Base-by-base conservation (phyloP, 1,140 invertebrate species). In the Acromyrmex heyeri region DNA sequence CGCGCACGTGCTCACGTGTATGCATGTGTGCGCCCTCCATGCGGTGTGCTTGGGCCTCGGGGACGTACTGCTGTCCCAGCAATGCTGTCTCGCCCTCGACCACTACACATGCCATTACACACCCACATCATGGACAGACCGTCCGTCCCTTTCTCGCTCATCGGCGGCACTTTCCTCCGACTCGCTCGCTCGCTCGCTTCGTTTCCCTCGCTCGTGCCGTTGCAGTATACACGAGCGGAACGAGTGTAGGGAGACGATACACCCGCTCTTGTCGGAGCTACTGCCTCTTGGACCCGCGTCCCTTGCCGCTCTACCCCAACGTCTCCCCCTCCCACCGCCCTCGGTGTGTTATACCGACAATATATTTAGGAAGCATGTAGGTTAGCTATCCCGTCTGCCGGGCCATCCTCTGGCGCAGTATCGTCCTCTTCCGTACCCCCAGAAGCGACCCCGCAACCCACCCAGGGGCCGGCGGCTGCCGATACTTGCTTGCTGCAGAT, bases 401-500 rank as follows among this genome's bases (percentile, higher is more conserved):
- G 44, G 61, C 85, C 64, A 69, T 81, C 57, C 85, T 82, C 87
- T 76, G 59, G 61, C 55, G 69, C 82, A 78, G 62, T 65, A 83
- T 86, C 62, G 72, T 87, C 64, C 76, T 88, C 64, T 72, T 86
- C 78, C 65, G 69, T 75, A 73, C 57, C 59, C 24, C 55, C 62
- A 77, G 73, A 70, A 89, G 78, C 65, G 73, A 57, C 61, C 76
- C 48, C 48, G 70, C 82, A 85, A 87, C 64, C 85, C 86, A 82
- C 70, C 83, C 57, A 55, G 61, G 65, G 62, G 83, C 81, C 86
- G 89, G 82, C 82, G 86, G 85, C 91, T 93, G 92, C 91, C 93
- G 92, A 94, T 94, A 94, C 93, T 92, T 85, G 92, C 90, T 90
- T 69, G 59, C 81, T 86, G 83, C 87, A 91, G 92, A 94, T 94